Evolutionary conservation across 2,797 vertebrate genomes (phyloP).

Genomic region (Eutrigla gurnardus): DNA sequence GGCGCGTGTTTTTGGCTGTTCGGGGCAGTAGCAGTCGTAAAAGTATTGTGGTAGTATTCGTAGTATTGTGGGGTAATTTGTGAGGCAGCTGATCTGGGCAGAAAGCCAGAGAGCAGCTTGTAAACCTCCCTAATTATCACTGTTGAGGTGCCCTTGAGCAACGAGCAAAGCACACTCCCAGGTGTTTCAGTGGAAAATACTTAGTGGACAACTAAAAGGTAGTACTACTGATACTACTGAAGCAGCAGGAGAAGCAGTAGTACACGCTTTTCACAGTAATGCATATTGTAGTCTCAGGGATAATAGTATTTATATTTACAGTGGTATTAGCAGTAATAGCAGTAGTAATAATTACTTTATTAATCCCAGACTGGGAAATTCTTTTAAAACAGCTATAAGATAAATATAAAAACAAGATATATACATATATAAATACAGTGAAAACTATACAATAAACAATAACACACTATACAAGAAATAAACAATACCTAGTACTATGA

Average conservation of each 20-base stretch:
- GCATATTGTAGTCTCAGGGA: background rate
- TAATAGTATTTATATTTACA: background rate
- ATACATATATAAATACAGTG: too few relatives aligned
- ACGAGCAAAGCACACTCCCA: constrained; percentile 3
- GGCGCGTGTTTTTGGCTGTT: background rate
- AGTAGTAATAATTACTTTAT: background rate
- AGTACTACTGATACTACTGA: background rate
- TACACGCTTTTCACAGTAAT: background rate
- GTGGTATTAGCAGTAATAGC: background rate
- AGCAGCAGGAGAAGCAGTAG: background rate
- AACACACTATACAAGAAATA: too few relatives aligned
- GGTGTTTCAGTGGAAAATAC: constrained; percentile 12
- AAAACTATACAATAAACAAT: too few relatives aligned
- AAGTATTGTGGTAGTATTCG: background rate
- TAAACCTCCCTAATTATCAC: constrained; percentile 17
- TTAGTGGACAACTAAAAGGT: background rate
- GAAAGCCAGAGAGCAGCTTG: constrained; percentile 8
- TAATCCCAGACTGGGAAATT: too few relatives aligned
- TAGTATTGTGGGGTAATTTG: background rate
- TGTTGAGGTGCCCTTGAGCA: constrained; percentile 26
- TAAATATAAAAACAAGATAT: too few relatives aligned
- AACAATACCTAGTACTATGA: background rate
- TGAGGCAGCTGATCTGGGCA: constrained; percentile 17
- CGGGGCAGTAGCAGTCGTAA: background rate
- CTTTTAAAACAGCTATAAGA: too few relatives aligned